Percentiles rank a stretch among this genome's conserved stretches.
These are phyloP conservation scores for Xiphorhynchus elegans DNA, from an alignment of 2,113 vertebrate species.

Conservation along the genomic window DNA sequence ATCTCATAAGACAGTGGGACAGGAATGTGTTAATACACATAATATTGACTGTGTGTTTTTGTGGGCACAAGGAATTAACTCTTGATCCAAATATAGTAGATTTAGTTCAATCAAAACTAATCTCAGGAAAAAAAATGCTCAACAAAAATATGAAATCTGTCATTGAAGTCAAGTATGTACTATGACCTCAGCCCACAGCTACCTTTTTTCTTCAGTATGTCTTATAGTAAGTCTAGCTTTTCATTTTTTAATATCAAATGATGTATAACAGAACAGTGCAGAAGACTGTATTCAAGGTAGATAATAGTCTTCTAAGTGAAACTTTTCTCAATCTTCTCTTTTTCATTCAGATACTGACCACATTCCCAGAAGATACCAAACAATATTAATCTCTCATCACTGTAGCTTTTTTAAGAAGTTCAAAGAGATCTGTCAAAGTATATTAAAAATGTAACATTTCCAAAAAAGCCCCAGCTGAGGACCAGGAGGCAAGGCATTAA, in stretches of 20 bases:
- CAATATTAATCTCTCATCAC: background rate
- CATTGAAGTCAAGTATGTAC: background rate
- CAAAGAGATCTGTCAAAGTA: background rate
- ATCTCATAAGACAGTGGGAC: background rate
- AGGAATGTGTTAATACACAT: background rate
- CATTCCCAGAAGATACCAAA: background rate
- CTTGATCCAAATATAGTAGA: background rate
- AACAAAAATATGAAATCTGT: background rate
- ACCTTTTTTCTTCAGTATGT: background rate
- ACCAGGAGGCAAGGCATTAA: background rate
- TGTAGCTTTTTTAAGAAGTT: background rate
- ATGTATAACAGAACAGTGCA: background rate
- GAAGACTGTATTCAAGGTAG: background rate
- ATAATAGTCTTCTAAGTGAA: background rate
- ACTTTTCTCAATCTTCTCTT: background rate
- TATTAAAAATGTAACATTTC: background rate
- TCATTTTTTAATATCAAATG: background rate
- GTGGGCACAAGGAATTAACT: background rate
- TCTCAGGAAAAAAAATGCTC: background rate
- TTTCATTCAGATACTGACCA: background rate
- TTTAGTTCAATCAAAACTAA: background rate
- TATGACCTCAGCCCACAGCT: background rate
- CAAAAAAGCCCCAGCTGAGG: background rate
- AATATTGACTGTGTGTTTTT: background rate
- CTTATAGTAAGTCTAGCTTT: background rate